phyloP scores from a whole-genome alignment of 2,113 vertebrate genomes.

The Melanerpes aurifrons region DNA sequence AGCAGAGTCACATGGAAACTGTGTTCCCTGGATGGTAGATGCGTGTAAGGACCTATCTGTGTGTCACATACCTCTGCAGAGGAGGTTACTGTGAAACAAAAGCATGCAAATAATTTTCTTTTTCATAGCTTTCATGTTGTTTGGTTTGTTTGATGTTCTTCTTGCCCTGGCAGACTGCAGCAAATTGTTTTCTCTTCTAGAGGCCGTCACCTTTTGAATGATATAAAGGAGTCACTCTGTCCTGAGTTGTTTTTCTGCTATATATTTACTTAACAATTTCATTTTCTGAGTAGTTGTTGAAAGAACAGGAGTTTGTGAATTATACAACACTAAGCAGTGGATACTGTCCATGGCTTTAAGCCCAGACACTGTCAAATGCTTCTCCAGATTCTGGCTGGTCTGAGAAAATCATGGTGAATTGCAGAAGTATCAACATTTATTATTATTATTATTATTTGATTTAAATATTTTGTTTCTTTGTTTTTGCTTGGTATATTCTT shows the following conservation, averaged over 20 bases:
- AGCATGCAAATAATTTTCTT: neutral
- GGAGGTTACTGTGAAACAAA: slow-evolving; percentile 10
- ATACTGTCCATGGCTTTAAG: slow-evolving; percentile 74
- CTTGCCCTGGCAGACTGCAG: slow-evolving; percentile 42
- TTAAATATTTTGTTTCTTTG: slow-evolving; percentile 62
- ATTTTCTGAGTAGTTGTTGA: slow-evolving; percentile 75
- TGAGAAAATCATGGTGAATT: slow-evolving; percentile 71
- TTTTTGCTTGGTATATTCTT: slow-evolving; percentile 43
- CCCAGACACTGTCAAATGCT: slow-evolving; percentile 76
- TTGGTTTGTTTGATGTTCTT: slow-evolving; percentile 67
- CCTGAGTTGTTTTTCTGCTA: slow-evolving; percentile 65
- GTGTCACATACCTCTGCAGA: neutral
- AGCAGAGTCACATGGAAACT: neutral
- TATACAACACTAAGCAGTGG: slow-evolving; percentile 71
- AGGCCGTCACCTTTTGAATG: slow-evolving; percentile 57
- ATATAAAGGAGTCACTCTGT: slow-evolving; percentile 54
- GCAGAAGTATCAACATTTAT: slow-evolving; percentile 67
- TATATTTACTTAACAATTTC: slow-evolving; percentile 77
- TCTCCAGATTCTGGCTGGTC: slow-evolving; percentile 61
- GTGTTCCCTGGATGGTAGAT: slow-evolving; percentile 41
- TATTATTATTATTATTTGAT: neutral
- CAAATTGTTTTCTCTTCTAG: slow-evolving; percentile 52
- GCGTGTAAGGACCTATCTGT: slow-evolving; percentile 44
- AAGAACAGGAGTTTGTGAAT: slow-evolving; percentile 81
- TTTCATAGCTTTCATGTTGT: slow-evolving; percentile 54